These are phyloP conservation scores for Dufourea novaeangliae DNA, from an alignment of 1,140 invertebrate genomes.

Conservation along the genomic window DNA sequence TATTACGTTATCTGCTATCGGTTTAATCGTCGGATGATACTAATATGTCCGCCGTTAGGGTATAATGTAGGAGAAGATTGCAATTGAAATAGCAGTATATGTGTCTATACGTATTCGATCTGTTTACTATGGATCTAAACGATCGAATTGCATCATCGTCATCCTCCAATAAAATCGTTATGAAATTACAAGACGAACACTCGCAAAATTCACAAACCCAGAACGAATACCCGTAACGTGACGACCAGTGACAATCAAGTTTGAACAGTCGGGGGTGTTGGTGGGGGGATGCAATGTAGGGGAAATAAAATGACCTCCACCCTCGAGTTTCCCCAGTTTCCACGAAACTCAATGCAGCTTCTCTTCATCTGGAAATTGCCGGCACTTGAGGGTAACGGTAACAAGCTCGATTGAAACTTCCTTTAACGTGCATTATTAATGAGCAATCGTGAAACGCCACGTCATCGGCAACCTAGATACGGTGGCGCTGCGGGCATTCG, in stretches of 20 bases:
- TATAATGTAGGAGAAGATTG: too few relatives aligned
- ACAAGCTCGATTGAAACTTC: conserved; percentile 29
- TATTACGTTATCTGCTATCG: not conserved
- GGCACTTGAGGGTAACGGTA: not conserved
- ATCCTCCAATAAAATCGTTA: too few relatives aligned
- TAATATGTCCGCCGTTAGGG: too few relatives aligned
- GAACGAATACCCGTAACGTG: too few relatives aligned
- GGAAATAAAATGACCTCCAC: not conserved
- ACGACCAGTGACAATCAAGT: too few relatives aligned
- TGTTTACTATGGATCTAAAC: too few relatives aligned
- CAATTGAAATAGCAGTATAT: too few relatives aligned
- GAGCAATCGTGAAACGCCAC: conserved; percentile 16
- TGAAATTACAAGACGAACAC: too few relatives aligned
- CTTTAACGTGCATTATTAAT: conserved; percentile 35
- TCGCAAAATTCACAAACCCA: too few relatives aligned
- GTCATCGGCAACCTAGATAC: conserved; percentile 35
- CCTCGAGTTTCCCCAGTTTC: not conserved
- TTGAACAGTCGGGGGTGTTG: too few relatives aligned
- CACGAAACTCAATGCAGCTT: not conserved
- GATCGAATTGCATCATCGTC: too few relatives aligned
- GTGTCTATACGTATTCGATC: too few relatives aligned
- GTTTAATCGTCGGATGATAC: not conserved
- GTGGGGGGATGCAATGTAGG: not conserved
- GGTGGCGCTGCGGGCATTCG: not conserved
- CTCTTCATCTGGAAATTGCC: not conserved